Base-by-base conservation (phyloP, 2,113 vertebrate species). In the Rousettus leschenaultii region DNA sequence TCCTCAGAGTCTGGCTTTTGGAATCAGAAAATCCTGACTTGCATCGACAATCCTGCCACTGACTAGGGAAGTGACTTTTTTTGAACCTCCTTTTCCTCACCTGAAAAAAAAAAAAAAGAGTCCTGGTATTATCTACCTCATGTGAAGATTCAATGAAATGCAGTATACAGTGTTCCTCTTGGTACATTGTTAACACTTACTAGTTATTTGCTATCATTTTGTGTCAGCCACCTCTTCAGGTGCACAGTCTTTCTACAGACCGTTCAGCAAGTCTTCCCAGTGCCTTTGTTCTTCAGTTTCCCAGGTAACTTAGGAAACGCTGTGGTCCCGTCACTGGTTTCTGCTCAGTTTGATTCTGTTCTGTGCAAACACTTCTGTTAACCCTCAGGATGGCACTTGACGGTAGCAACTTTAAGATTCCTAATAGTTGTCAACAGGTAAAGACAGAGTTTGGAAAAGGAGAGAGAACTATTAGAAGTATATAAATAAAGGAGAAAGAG, bases 131-230 rank as follows among this genome's bases (percentile, higher is more conserved):
- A 3, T 1, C 28, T 30, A 15, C 8, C 18, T 75, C 13, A 15
- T 14, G 6, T 8, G 45, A 51, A 53, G 33, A 30, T 11, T 30
- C 45, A 65, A 1, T 70, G 21, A 61, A 5, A 55, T 26, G 21
- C 13, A 0, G 0, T 13, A 1, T 19, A 6, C 1, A 30, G 2
- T 5, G 10, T 38, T 63, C 30, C 26, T 71, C 18, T 22, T 14
- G 1, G 3, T 1, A 15, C 13, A 4, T 12, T 38, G 4, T 51
- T 30, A 73, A 38, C 33, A 30, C 13, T 22, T 33, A 33, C 1
- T 26, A 91, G 11, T 24, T 19, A 40, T 15, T 51, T 61, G 30
- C 5, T 15, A 10, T 21, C 22, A 9, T 53, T 19, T 35, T 9
- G 21, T 6, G 3, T 38, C 19, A 12, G 1, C 9, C 3, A 6